Base-by-base conservation (phyloP, 2,113 vertebrate genomes). In the Phyllostomus discolor region DNA sequence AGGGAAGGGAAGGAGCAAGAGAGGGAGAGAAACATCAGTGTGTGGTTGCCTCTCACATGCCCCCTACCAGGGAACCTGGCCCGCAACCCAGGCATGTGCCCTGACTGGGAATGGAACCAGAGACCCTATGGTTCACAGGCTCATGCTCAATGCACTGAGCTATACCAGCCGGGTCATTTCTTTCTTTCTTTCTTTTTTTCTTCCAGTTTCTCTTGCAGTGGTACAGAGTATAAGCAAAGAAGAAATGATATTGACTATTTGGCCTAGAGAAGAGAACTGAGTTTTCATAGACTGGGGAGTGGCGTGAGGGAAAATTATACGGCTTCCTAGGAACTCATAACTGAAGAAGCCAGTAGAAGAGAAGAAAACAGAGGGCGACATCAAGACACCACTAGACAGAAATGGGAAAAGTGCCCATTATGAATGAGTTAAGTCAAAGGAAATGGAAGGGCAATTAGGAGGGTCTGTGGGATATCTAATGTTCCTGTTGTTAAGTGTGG, bases 401-500 rank as follows among this genome's bases (percentile, higher is more conserved):
- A 78, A 91, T 46, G 87, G 41, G 52, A 66, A 50, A 91, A 46
- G 62, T 95, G 79, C 4, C 87, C 38, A 48, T 59, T 93, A 28
- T 41, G 90, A 90, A 31, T 57, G 70, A 95, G 79, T 93, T 73
- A 87, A 66, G 86, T 88, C 57, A 72, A 79, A 96, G 95, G 96
- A 96, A 95, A 81, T 90, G 76, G 38, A 91, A 75, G 52, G 67
- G 83, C 78, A 87, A 91, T 91, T 54, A 78, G 4, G 43, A 84
- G 46, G 15, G n/a, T 93, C 92, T 96, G 95, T 94, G 96, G 86
- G 46, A 4, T 84, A 16, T 62, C 75, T 94, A 90, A 97, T 95
- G 91, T 33, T 83, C 52, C 17, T 90, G 20, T 87, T 96, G 64
- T 86, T 73, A 91, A 67, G 48, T 93, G 86, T 85, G 97, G 88